A percentile compares a stretch with the other conserved stretches of the same genome.
Conservation (phyloP, 2,888 invertebrate genomes). For the Bhutanitis thaidina region DNA sequence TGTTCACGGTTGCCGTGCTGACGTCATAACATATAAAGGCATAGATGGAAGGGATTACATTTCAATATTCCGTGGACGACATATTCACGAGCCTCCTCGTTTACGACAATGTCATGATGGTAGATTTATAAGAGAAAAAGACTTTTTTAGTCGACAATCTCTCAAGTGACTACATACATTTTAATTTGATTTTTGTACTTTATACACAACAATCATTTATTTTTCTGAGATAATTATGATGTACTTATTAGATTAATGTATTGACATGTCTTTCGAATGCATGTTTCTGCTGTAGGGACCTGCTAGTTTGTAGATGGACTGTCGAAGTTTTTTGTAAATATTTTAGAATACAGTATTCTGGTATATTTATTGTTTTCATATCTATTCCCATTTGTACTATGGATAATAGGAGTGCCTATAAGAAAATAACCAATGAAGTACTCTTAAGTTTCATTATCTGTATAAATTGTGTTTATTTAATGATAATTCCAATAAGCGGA, state of each 20-base stretch:
- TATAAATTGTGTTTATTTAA: too few species aligned
- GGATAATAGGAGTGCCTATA: not conserved
- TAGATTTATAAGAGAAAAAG: slow-evolving; percentile 68
- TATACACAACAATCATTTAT: slow-evolving; percentile 20
- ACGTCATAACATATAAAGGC: slow-evolving; percentile 70
- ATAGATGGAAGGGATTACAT: slow-evolving; percentile 66
- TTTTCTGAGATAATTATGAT: slow-evolving; percentile 46
- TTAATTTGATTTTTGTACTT: slow-evolving; percentile 31
- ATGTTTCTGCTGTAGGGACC: slow-evolving; percentile 67
- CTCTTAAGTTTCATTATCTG: too few species aligned
- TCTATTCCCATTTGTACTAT: not conserved
- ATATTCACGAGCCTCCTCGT: slow-evolving; percentile 67
- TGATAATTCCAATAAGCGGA: too few species aligned
- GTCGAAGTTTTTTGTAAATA: slow-evolving; percentile 44
- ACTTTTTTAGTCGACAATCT: slow-evolving; percentile 41
- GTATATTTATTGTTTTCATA: slow-evolving; percentile 30
- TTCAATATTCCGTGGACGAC: slow-evolving; percentile 67
- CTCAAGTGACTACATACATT: slow-evolving; percentile 34
- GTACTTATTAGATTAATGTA: slow-evolving; percentile 36
- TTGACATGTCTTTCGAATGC: slow-evolving; percentile 43
- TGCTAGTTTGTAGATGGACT: slow-evolving; percentile 56
- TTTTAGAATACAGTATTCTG: slow-evolving; percentile 72
- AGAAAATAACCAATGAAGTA: not conserved
- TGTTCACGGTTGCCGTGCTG: slow-evolving; percentile 67
- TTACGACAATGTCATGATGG: slow-evolving; percentile 68